A percentile compares a stretch with the other conserved stretches of the same genome.
phyloP scores from a whole-genome alignment of 2,797 vertebrate genomes.

The Myripristis jacobus region DNA sequence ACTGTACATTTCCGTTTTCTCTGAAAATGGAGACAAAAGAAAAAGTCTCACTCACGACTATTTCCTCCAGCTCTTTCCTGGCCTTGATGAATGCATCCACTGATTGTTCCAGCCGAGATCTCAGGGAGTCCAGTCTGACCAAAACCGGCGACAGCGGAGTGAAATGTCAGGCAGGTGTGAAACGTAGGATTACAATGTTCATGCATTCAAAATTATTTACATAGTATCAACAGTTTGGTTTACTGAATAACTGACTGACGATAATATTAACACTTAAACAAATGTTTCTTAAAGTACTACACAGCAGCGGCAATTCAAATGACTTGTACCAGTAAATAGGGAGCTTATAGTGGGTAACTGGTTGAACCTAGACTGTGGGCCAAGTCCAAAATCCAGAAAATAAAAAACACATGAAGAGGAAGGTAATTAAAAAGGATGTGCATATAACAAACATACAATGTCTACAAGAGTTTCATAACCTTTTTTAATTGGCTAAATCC shows the following conservation, averaged over 20 bases:
- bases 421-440: not conserved
- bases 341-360: too few relatives aligned
- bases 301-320: too few relatives aligned
- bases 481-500: not conserved
- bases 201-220: conserved; percentile 19
- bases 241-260: not conserved
- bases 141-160: conserved; percentile 29
- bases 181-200: not conserved
- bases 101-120: conserved; percentile 81
- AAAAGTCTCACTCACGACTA: conserved; percentile 78
- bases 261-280: not conserved
- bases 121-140: conserved; percentile 79
- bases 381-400: not conserved
- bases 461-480: not conserved
- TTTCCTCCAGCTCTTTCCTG: conserved; percentile 82
- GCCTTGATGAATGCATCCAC: conserved; percentile 78
- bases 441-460: not conserved
- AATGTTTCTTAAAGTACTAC: too few relatives aligned
- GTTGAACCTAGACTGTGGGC: not conserved
- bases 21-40: conserved; percentile 61
- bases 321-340: too few relatives aligned
- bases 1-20: conserved; percentile 62
- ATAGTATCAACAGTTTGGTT: conserved; percentile 20
- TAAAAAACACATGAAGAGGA: not conserved
- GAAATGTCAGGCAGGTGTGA: not conserved